Base-by-base conservation (phyloP, 2,113 vertebrate species). In the Hemichromis elongatus region DNA sequence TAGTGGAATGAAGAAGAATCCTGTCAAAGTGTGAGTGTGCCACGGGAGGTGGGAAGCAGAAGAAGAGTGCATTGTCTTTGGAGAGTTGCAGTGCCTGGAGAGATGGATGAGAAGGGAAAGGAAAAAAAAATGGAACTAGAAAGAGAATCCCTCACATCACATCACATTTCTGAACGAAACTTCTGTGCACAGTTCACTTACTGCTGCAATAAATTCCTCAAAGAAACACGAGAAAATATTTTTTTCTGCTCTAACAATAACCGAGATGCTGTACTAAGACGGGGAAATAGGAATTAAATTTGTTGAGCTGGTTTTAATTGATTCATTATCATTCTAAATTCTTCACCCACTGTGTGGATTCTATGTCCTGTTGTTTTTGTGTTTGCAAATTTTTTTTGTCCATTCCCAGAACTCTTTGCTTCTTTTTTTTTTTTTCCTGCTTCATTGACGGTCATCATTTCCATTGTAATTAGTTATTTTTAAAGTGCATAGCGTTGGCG, bases 401-500 rank as follows among this genome's bases (percentile, higher is more conserved):
- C 81, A 53, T 79, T 83, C 66, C 50, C 80, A 84, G 56, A 85
- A 35, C 3, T 30, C 82, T 45, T 24, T n/a, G n/a, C n/a, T 68
- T 70, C 5, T 21, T 24, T 16, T 42, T 40, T 42, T 42, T 42
- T 42, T 82, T 82, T 91, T 19, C 87, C 82, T 52, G 24, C 73
- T 82, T 86, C 66, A 80, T 82, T 73, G 63, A 81, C 24, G 21
- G 57, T 83, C 89, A 91, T 90, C 28, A 82, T 91, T 94, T 92
- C 92, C 91, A 89, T 90, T 92, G 82, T 82, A 89, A 73, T 77
- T 80, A 66, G 47, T 37, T 83, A 86, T 89, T 92, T 92, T 94
- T 84, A 82, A 82, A 86, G 52, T 11, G 81, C 75, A 80, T 77
- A 28, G 24, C 33, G 61, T 68, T 84, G 61, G 37, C 50, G 3